A percentile compares a stretch with the other conserved stretches of the same genome.
Evolutionary conservation across 2,113 vertebrate species (phyloP).

Genomic region (Microcebus jonahi): DNA sequence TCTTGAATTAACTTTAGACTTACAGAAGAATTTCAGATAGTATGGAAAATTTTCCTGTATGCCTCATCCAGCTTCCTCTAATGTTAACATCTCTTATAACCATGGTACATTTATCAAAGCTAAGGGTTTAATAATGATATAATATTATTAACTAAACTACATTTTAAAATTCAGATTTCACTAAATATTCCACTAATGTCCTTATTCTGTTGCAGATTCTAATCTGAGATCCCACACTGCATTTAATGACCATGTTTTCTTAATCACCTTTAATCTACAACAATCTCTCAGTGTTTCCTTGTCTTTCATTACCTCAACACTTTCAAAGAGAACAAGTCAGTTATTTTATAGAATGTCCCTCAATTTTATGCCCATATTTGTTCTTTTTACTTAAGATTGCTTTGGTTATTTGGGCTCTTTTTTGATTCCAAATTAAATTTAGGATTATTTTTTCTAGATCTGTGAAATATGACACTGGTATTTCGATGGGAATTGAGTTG

Average conservation of each 20-base stretch:
- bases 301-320: neutral
- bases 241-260: neutral
- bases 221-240: neutral
- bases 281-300: neutral
- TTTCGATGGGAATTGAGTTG: too few relatives aligned
- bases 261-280: neutral
- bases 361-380: neutral
- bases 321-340: neutral
- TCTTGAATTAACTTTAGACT: constrained; percentile 41
- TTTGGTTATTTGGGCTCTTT: too few relatives aligned
- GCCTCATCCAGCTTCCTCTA: neutral
- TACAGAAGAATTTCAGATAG: neutral
- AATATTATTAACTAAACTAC: neutral
- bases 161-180: neutral
- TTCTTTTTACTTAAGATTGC: too few relatives aligned
- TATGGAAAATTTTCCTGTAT: neutral
- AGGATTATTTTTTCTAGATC: too few relatives aligned
- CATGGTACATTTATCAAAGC: neutral
- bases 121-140: neutral
- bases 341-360: neutral
- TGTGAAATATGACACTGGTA: too few relatives aligned
- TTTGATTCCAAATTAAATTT: too few relatives aligned
- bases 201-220: neutral
- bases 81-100: neutral
- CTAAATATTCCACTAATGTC: neutral